Conservation (phyloP, 2,888 invertebrate species). For the Bruchidius siliquastri region DNA sequence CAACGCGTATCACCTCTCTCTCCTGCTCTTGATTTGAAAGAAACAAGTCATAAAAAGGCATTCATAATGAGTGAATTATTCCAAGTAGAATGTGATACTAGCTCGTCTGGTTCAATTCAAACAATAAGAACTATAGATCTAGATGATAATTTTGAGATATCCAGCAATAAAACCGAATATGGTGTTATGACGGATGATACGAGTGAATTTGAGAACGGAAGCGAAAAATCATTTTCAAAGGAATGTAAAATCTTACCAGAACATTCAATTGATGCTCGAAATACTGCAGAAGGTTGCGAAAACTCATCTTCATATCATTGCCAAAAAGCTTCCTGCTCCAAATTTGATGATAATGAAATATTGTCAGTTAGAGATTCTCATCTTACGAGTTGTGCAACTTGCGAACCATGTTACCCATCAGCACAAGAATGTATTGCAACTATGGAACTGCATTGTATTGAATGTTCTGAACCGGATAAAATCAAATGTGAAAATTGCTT, state of each 20-base stretch:
- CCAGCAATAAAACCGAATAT: neutral
- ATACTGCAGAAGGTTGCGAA: no score
- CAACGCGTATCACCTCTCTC: no score
- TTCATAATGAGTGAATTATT: no score
- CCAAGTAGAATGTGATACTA: neutral
- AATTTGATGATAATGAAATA: no score
- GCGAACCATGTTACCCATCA: neutral
- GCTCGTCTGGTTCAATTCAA: neutral
- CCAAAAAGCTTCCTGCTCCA: no score
- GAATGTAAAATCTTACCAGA: no score
- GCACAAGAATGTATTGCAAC: neutral
- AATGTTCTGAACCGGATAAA: neutral
- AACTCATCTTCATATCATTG: no score
- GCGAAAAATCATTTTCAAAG: neutral
- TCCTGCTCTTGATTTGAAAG: no score
- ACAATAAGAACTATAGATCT: neutral
- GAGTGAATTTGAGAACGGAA: neutral
- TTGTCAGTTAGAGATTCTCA: no score
- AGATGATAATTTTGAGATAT: neutral
- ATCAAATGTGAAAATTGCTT: neutral
- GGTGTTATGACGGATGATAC: neutral
- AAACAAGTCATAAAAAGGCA: no score
- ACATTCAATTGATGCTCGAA: no score
- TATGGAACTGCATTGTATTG: neutral
- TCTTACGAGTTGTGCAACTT: neutral